Evolutionary conservation across 2,797 vertebrate genomes (phyloP).

Genomic region (Anniella stebbinsi): DNA sequence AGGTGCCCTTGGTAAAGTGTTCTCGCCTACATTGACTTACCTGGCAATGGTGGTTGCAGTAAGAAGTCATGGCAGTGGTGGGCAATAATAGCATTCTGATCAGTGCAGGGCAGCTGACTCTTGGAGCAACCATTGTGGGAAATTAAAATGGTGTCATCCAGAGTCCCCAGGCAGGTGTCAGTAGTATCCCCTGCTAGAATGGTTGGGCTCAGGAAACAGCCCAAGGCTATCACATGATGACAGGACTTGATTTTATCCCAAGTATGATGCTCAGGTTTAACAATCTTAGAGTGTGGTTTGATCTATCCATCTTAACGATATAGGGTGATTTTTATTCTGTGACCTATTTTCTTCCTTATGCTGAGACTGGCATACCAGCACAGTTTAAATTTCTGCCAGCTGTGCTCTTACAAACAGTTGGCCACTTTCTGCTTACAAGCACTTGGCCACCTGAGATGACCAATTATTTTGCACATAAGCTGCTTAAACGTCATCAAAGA

Average conservation of each 20-base stretch:
- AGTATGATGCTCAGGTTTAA: background rate
- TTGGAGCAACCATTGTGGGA: too few species aligned
- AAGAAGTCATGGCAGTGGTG: too few species aligned
- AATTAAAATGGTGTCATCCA: too few species aligned
- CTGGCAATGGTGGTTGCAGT: too few species aligned
- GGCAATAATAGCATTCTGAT: too few species aligned
- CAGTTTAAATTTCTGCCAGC: background rate
- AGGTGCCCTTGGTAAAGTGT: too few species aligned
- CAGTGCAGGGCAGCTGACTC: too few species aligned
- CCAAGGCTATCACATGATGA: too few species aligned
- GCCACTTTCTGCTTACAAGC: background rate
- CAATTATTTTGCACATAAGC: conserved; percentile 32
- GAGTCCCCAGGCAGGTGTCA: too few species aligned
- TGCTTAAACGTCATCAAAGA: conserved; percentile 20
- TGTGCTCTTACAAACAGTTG: background rate
- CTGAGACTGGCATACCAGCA: background rate
- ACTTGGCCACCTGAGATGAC: background rate
- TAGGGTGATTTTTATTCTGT: background rate
- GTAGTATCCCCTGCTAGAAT: too few species aligned
- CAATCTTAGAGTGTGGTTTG: background rate
- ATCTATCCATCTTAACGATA: background rate
- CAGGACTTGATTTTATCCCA: background rate
- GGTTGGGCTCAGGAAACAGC: too few species aligned
- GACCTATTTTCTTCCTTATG: background rate
- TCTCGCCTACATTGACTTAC: too few species aligned